phyloP scores from a whole-genome alignment of 1,140 invertebrate species.

The Chrysoperla carnea region DNA sequence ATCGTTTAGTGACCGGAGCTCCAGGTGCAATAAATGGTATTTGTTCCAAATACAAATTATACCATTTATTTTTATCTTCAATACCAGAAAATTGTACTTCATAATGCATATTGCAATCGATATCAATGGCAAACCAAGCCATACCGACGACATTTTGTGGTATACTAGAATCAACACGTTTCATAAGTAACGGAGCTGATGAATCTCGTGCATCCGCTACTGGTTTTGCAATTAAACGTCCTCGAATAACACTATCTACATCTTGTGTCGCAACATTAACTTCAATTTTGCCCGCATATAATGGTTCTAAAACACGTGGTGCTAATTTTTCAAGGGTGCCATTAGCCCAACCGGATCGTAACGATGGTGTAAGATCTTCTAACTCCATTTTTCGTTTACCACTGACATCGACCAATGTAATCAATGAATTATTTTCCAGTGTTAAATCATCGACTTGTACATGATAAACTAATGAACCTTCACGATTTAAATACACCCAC shows the following conservation, averaged over 20 bases:
- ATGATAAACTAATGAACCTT: slow-evolving; percentile 54
- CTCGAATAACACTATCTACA: slow-evolving; percentile 35
- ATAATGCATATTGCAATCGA: slow-evolving; percentile 67
- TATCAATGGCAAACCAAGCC: slow-evolving; percentile 65
- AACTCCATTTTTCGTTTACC: slow-evolving; percentile 47
- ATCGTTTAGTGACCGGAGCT: slow-evolving; percentile 37
- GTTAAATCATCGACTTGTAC: slow-evolving; percentile 35
- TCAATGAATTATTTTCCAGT: slow-evolving; percentile 31
- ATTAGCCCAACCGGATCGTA: slow-evolving; percentile 41
- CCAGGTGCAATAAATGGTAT: slow-evolving; percentile 41
- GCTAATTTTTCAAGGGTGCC: slow-evolving; percentile 44
- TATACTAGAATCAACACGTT: slow-evolving; percentile 29
- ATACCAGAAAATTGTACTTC: slow-evolving; percentile 37
- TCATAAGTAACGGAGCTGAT: slow-evolving; percentile 42
- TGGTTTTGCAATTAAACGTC: slow-evolving; percentile 42
- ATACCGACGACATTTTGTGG: slow-evolving; percentile 42
- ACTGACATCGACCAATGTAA: slow-evolving; percentile 50
- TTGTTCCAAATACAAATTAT: slow-evolving; percentile 41
- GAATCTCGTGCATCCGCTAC: slow-evolving; percentile 58
- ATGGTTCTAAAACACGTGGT: slow-evolving; percentile 51
- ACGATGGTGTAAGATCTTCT: slow-evolving; percentile 43
- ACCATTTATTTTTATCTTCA: slow-evolving; percentile 17
- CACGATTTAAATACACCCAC: slow-evolving; percentile 58
- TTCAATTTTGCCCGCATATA: slow-evolving; percentile 60
- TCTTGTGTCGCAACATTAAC: slow-evolving; percentile 47